Evolutionary conservation across 2,113 vertebrate genomes (phyloP), one percentile per base, ranked within the genome.

Genomic region (Artemisiospiza belli): DNA sequence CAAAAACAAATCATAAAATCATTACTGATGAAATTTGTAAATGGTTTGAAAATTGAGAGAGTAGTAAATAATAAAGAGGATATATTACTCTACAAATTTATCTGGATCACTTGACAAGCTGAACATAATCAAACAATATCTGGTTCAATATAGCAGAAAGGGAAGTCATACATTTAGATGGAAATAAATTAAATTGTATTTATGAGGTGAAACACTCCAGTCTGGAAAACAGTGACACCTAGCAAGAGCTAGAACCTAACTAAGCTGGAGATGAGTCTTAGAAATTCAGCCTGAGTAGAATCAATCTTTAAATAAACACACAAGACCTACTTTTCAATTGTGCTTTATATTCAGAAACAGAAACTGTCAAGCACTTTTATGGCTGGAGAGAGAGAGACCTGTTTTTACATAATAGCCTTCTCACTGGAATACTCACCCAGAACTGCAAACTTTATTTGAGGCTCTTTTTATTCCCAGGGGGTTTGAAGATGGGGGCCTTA

Each of bases 1-100:
- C 24, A 31, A 70, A 87, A 78, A 31, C 43, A 92, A 72, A 89
- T 79, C 20, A 85, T 76, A 61, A 92, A 93, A 92, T 87, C 43
- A 27, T 82, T 92, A 82, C 33, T 47, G 44, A 78, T 49, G 9
- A 91, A 90, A 78, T 74, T 58, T 90, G 35, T 61, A 84, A 51
- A 69, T 70, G 8, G 9, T 28, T 89, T 83, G 69, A 51, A 94
- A 91, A 82, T 67, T 90, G 69, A 83, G 47, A 77, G 8, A 68
- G 21, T 35, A 46, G 37, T 78, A 89, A 66, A 82, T 85, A 87
- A 89, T 78, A 81, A 89, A 95, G 46, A 87, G 12, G 18, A 78
- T 78, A 7, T n/a, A 70, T 87, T 72, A 67, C 9, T 75, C 15
- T 52, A 37, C 18, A 39, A 35, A 82, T 30, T 84, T 85, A 79